A percentile compares a stretch with the other conserved stretches of the same genome.
Evolutionary conservation across 2,797 vertebrate species (phyloP).

Genomic region (Cygnus olor): DNA sequence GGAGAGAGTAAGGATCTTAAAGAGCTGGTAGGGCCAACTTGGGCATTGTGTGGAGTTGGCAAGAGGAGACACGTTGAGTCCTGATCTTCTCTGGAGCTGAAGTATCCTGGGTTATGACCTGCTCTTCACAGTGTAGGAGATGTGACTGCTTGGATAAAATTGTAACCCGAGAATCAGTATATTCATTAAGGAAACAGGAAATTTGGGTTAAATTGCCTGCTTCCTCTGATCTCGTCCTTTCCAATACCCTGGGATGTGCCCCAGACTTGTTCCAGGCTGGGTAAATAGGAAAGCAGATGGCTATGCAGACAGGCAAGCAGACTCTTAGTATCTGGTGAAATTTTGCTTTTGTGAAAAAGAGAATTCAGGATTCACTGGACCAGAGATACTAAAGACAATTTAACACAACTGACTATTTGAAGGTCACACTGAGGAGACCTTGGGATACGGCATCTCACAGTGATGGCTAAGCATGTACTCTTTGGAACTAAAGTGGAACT

Average conservation of each 20-base stretch:
- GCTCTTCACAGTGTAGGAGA: background rate
- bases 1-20: background rate
- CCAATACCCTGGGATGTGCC: background rate
- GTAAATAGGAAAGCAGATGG: background rate
- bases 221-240: background rate
- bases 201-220: background rate
- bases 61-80: background rate
- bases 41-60: background rate
- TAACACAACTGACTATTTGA: background rate
- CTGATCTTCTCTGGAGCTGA: background rate
- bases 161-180: background rate
- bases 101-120: background rate
- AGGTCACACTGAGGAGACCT: background rate
- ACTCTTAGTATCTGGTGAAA: background rate
- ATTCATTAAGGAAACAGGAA: background rate
- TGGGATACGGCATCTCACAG: background rate
- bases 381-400: background rate
- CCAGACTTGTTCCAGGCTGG: background rate
- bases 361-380: background rate
- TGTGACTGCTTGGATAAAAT: background rate
- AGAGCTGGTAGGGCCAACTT: background rate
- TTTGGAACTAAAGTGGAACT: background rate
- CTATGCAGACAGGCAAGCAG: background rate
- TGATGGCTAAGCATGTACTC: accelerated
- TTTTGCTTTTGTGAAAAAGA: background rate